phyloP scores from a whole-genome alignment of 2,113 vertebrate species.

The Crotophaga sulcirostris region DNA sequence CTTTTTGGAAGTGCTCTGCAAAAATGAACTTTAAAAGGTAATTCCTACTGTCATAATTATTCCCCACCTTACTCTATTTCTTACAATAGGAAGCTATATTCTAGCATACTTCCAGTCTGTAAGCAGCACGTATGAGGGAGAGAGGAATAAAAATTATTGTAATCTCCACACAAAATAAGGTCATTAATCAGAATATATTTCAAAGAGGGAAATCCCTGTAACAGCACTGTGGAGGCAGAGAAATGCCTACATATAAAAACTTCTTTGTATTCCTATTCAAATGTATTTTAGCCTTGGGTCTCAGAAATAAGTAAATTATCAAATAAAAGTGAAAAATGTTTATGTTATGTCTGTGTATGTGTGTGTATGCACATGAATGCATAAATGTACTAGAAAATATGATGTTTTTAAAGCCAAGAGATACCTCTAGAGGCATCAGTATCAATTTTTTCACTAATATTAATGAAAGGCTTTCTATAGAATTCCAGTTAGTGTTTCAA shows the following conservation, averaged over 20 bases:
- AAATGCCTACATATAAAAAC: background rate
- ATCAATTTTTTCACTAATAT: background rate
- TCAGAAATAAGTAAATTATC: background rate
- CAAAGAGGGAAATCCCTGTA: background rate
- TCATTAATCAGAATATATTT: background rate
- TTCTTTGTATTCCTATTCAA: background rate
- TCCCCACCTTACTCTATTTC: background rate
- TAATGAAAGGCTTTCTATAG: background rate
- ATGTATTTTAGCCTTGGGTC: background rate
- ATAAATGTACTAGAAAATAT: background rate
- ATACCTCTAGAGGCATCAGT: background rate
- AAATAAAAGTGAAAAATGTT: background rate
- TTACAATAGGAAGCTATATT: background rate
- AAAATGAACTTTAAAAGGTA: background rate
- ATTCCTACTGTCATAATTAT: background rate
- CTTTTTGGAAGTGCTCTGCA: background rate
- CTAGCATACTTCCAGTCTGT: background rate
- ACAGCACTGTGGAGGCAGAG: background rate
- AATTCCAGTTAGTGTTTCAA: background rate
- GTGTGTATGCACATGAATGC: background rate
- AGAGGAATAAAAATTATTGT: background rate
- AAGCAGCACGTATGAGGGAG: background rate
- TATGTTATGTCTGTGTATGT: background rate
- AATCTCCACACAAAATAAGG: background rate
- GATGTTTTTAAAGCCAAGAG: background rate